Percentiles rank a stretch among this genome's conserved stretches.
phyloP scores from a whole-genome alignment of 2,888 invertebrate genomes.

The Allygus modestus region DNA sequence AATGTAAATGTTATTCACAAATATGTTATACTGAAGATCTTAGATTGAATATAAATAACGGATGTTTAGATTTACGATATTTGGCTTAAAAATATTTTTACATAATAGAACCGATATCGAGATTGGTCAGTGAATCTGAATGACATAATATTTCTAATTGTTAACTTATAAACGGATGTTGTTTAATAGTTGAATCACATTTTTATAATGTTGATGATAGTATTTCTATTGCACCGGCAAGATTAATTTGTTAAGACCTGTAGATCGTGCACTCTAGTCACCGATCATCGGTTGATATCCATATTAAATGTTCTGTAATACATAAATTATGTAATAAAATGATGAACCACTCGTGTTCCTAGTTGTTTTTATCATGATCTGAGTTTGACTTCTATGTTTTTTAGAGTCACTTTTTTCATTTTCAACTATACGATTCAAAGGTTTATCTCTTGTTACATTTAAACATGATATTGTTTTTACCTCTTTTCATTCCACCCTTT shows the following conservation, averaged over 20 bases:
- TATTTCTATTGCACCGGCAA: slow-evolving; percentile 47
- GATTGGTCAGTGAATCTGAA: slow-evolving; percentile 13
- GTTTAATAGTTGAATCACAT: slow-evolving; percentile 40
- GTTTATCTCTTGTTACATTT: slow-evolving; percentile 12
- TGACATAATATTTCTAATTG: slow-evolving; percentile 47
- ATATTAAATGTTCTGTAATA: slow-evolving; percentile 46
- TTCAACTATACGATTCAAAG: not conserved
- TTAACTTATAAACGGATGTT: slow-evolving; percentile 52
- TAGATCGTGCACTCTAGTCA: slow-evolving; percentile 57
- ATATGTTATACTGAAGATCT: slow-evolving; percentile 51
- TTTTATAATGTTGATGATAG: slow-evolving; percentile 55
- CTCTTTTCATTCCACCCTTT: slow-evolving; percentile 35
- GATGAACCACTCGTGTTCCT: slow-evolving; percentile 25
- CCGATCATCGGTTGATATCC: slow-evolving; percentile 29
- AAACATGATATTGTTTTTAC: slow-evolving; percentile 33
- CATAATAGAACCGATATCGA: slow-evolving; percentile 22
- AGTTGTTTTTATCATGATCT: slow-evolving; percentile 46
- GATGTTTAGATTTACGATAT: slow-evolving; percentile 35
- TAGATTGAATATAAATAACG: slow-evolving; percentile 40
- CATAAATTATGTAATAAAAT: slow-evolving; percentile 32
- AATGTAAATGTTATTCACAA: slow-evolving; percentile 40
- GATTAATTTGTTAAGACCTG: slow-evolving; percentile 25
- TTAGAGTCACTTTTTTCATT: not conserved
- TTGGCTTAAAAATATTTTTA: slow-evolving; percentile 56
- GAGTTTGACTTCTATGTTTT: not conserved